phyloP scores from a whole-genome alignment of 2,888 invertebrate genomes.

The Ryuthela nishihirai region DNA sequence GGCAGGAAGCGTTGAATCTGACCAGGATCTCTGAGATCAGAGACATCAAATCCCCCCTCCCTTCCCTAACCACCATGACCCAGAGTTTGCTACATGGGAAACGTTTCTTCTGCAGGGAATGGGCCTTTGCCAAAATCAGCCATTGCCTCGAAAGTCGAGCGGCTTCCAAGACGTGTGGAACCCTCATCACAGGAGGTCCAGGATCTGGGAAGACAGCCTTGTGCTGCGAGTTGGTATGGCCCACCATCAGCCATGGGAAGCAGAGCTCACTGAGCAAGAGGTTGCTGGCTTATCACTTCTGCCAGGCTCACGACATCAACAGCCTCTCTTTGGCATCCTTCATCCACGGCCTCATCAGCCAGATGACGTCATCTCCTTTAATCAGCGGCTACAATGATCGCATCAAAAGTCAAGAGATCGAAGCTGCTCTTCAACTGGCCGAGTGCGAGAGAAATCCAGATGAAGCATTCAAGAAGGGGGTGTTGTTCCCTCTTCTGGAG shows the following conservation, averaged over 20 bases:
- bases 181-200: conserved; percentile 82
- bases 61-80: conserved; percentile 44
- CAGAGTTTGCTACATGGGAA: conserved; percentile 53
- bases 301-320: conserved; percentile 67
- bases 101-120: conserved; percentile 85
- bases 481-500: conserved; percentile 80
- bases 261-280: conserved; percentile 65
- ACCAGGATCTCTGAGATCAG: too few relatives aligned
- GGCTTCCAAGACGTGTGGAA: conserved; percentile 69
- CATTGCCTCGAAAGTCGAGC: conserved; percentile 82
- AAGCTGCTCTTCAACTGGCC: conserved; percentile 70
- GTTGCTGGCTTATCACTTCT: conserved; percentile 79
- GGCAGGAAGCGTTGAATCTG: conserved; percentile 27
- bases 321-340: conserved; percentile 81
- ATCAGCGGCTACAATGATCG: conserved; percentile 67
- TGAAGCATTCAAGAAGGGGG: conserved; percentile 81
- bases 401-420: conserved; percentile 73
- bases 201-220: conserved; percentile 84
- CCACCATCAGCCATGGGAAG: conserved; percentile 44
- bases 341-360: conserved; percentile 76
- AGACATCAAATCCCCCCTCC: too few relatives aligned
- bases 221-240: conserved; percentile 45
- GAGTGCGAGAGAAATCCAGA: conserved; percentile 84
- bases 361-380: conserved; percentile 60
- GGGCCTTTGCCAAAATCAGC: conserved; percentile 91